Evolutionary conservation across 2,113 vertebrate species (phyloP).

Genomic region (Tragulus kanchil): DNA sequence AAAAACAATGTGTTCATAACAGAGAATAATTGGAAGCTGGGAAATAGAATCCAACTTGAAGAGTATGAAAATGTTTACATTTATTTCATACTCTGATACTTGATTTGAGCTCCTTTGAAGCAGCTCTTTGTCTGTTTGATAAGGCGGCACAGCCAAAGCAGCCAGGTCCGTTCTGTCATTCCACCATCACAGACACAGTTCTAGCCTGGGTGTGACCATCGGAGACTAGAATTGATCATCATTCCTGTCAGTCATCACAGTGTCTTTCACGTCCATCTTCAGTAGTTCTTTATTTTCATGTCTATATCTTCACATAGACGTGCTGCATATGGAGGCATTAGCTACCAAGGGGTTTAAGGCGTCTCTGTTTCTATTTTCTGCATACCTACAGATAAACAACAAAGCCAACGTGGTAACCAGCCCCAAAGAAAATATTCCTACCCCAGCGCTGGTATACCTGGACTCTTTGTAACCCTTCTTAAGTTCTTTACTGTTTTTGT

Average conservation of each 20-base stretch:
- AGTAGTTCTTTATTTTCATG: slow-evolving; percentile 83
- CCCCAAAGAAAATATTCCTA: slow-evolving; percentile 96
- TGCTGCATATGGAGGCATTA: slow-evolving; percentile 78
- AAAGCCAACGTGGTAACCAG: slow-evolving; percentile 99
- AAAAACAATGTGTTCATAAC: background rate
- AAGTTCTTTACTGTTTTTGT: slow-evolving; percentile 87
- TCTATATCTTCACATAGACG: slow-evolving; percentile 83
- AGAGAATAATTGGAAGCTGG: slow-evolving; percentile 31
- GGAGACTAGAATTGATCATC: slow-evolving; percentile 45
- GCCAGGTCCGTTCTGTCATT: background rate
- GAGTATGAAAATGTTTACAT: slow-evolving; percentile 8
- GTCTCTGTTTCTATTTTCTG: slow-evolving; percentile 92
- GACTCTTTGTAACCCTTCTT: slow-evolving; percentile 87
- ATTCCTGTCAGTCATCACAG: background rate
- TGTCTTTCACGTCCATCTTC: slow-evolving; percentile 74
- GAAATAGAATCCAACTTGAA: background rate
- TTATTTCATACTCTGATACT: slow-evolving; percentile 64
- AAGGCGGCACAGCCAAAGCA: slow-evolving; percentile 60
- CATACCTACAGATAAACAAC: slow-evolving; percentile 98
- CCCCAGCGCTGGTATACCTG: slow-evolving; percentile 98
- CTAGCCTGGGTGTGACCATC: background rate
- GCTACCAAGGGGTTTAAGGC: slow-evolving; percentile 86
- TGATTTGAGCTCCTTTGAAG: slow-evolving; percentile 62
- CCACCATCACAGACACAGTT: background rate
- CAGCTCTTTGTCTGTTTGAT: slow-evolving; percentile 46